Conservation (phyloP, 2,888 invertebrate species). For the Hydrotaea diabolus region DNA sequence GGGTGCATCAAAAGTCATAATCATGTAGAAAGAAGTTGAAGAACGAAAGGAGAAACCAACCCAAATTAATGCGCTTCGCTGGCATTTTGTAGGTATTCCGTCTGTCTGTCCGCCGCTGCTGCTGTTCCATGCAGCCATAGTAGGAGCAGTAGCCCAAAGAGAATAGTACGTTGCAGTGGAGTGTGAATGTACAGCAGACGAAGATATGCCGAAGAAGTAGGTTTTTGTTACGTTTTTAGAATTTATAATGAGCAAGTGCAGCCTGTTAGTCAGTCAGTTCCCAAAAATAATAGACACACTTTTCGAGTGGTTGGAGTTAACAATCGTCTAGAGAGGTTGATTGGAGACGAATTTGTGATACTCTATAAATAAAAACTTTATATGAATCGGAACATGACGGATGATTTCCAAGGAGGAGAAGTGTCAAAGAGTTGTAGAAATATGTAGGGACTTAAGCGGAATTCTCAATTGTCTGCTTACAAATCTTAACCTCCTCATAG, state of each 20-base stretch:
- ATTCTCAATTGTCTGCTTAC: too few relatives aligned
- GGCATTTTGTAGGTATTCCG: not conserved
- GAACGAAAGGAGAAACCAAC: not conserved
- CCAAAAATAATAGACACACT: not conserved
- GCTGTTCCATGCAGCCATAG: not conserved
- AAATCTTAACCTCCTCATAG: too few relatives aligned
- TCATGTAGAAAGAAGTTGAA: not conserved
- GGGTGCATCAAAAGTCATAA: conserved; percentile 24
- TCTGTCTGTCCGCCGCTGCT: too few relatives aligned
- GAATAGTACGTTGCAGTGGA: not conserved
- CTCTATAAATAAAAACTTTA: not conserved
- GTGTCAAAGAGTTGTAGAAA: too few relatives aligned
- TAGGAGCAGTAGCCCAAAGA: not conserved
- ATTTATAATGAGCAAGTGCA: conserved; percentile 67
- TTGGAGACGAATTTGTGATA: not conserved
- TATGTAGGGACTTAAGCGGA: too few relatives aligned
- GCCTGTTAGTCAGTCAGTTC: not conserved
- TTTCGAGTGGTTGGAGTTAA: not conserved
- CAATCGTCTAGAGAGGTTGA: not conserved
- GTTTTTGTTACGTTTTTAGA: conserved; percentile 73
- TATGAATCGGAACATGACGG: too few relatives aligned
- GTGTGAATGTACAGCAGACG: conserved; percentile 48
- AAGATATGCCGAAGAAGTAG: conserved; percentile 63
- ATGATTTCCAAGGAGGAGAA: too few relatives aligned
- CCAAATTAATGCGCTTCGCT: conserved; percentile 28